Base-by-base conservation (phyloP, 2,797 vertebrate species). In the Helarctos malayanus region DNA sequence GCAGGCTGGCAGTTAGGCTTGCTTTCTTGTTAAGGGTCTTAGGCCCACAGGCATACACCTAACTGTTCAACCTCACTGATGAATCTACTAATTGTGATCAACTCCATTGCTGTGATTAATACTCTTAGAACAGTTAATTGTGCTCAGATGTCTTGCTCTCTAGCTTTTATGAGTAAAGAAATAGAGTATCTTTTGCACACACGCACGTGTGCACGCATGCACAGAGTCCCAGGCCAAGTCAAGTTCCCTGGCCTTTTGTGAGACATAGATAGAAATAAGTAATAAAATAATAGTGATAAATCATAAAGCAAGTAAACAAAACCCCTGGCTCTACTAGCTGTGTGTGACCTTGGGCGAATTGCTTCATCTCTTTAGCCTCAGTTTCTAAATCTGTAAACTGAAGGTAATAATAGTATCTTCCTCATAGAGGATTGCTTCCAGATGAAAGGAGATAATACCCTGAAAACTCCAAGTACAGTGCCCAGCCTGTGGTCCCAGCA, bases 121-220 rank as follows among this genome's bases (percentile, higher is more conserved):
- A 80, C 35, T 87, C 57, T 94, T 52, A 61, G 23, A 94, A 94
- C 21, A 79, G 47, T 88, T 96, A 18, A 75, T 79, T 93, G 35
- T 25, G 3, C 69, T 89, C 90, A 94, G 2, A 76, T 95, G 38
- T 83, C 65, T 95, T 94, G 59, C 56, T 93, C 95, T 97, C 47
- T 96, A 96, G 78, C 45, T 88, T 96, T 91, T 96, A 92, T 97
- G 57, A 85, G n/a, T 92, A 90, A 96, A 84, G 90, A 95, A 91
- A 84, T 82, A 84, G 45, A 92, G 71, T 80, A 57, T 19, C 35
- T 93, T 96, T 89, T 47, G 54, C 85, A 68, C n/a, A 16, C 38
- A 29, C 15, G 10, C 41, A 47, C 3, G 27, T 8, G 14, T 27
- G 15, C 45, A 29, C 16, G 9, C 15, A 56, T 25, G n/a, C 54